phyloP scores from a whole-genome alignment of 2,113 vertebrate species.

The Pionites leucogaster region DNA sequence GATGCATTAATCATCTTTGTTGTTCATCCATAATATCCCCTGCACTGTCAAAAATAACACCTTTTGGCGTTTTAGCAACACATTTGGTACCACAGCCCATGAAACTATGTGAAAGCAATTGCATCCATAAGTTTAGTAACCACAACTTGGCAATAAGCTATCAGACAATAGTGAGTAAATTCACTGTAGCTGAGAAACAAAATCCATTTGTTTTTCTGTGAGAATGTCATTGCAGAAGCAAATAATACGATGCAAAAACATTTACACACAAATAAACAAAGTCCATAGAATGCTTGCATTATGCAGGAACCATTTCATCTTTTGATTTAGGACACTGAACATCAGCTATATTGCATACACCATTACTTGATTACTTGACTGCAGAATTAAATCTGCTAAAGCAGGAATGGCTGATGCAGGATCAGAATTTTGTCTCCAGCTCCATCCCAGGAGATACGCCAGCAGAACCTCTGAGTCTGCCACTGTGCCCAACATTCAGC shows the following conservation, averaged over 20 bases:
- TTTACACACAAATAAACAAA: background rate
- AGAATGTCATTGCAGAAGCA: background rate
- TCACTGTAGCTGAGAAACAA: background rate
- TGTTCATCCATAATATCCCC: background rate
- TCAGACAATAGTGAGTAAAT: background rate
- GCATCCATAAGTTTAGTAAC: background rate
- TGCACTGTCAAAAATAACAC: background rate
- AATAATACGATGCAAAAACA: background rate
- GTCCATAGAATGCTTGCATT: fast-evolving
- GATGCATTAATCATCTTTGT: background rate
- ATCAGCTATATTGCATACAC: background rate
- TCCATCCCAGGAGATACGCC: background rate
- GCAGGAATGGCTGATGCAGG: background rate
- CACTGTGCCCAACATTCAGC: fast-evolving
- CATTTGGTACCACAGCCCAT: background rate
- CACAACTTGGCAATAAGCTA: background rate
- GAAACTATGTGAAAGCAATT: background rate
- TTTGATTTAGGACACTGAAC: background rate
- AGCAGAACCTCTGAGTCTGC: background rate
- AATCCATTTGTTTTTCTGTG: background rate
- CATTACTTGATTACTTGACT: background rate
- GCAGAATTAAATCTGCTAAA: background rate
- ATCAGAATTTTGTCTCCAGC: background rate
- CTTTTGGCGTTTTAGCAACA: background rate
- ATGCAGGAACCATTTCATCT: background rate